phyloP scores from a whole-genome alignment of 2,888 invertebrate genomes.

The Meteorus colon region DNA sequence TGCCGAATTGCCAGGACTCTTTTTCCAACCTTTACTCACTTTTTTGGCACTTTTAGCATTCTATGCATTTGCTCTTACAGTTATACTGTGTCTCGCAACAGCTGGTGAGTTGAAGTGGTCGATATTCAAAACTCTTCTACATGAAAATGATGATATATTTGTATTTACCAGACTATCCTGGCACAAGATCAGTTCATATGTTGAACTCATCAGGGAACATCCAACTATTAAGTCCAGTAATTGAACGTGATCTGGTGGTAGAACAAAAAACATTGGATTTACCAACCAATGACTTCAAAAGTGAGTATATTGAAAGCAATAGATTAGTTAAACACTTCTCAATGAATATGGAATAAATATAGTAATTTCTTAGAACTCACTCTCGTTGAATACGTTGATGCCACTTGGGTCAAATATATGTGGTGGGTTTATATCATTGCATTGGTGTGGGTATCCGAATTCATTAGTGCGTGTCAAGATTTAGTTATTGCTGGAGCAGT shows the following conservation, averaged over 20 bases:
- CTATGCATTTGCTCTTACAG: slow-evolving; percentile 89
- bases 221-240: slow-evolving; percentile 56
- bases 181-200: slow-evolving; percentile 63
- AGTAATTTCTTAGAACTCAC: slow-evolving; percentile 75
- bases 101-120: slow-evolving; percentile 78
- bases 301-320: slow-evolving; percentile 54
- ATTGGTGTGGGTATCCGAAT: slow-evolving; percentile 94
- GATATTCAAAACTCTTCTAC: slow-evolving; percentile 9
- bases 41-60: slow-evolving; percentile 86
- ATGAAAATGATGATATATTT: not conserved
- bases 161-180: slow-evolving; percentile 68
- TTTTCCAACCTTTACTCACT: slow-evolving; percentile 89
- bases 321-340: not conserved
- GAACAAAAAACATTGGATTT: slow-evolving; percentile 59
- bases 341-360: slow-evolving; percentile 20
- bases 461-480: slow-evolving; percentile 94
- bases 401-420: slow-evolving; percentile 90
- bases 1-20: slow-evolving; percentile 86
- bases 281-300: slow-evolving; percentile 64
- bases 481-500: slow-evolving; percentile 95
- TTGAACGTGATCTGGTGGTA: slow-evolving; percentile 53
- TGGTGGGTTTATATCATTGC: slow-evolving; percentile 92
- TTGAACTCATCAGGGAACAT: slow-evolving; percentile 51
- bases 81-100: slow-evolving; percentile 90
- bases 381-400: slow-evolving; percentile 83